phyloP scores from a whole-genome alignment of 2,113 vertebrate genomes.

The Tragelaphus imberbis region DNA sequence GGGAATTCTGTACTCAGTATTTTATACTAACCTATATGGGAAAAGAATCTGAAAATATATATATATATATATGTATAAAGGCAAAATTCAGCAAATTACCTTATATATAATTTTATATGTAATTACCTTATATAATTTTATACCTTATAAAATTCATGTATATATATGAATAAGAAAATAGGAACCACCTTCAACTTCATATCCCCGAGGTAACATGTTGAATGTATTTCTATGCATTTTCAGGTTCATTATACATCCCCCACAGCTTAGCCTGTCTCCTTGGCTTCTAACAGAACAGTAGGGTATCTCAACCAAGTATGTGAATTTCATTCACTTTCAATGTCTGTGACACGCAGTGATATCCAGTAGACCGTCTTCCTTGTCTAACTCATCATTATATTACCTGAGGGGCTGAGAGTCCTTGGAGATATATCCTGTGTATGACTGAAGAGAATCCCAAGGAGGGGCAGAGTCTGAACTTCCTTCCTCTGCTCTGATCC shows the following conservation, averaged over 20 bases:
- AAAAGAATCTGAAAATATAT: background rate
- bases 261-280: background rate
- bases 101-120: background rate
- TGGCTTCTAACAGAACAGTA: background rate
- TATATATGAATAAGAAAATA: background rate
- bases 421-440: fast-evolving
- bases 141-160: background rate
- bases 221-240: background rate
- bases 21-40: background rate
- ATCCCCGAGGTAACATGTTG: background rate
- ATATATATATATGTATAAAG: background rate
- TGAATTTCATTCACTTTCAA: background rate
- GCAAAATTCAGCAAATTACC: background rate
- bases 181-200: background rate
- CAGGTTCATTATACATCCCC: background rate
- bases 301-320: background rate
- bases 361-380: background rate
- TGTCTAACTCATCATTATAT: background rate
- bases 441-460: background rate
- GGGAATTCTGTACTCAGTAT: background rate
- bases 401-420: background rate
- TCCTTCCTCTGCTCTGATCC: background rate
- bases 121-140: background rate
- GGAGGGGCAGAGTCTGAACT: background rate
- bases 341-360: background rate